Evolutionary conservation across 2,888 invertebrate genomes (phyloP).

Genomic region (Andrena trimmerana): DNA sequence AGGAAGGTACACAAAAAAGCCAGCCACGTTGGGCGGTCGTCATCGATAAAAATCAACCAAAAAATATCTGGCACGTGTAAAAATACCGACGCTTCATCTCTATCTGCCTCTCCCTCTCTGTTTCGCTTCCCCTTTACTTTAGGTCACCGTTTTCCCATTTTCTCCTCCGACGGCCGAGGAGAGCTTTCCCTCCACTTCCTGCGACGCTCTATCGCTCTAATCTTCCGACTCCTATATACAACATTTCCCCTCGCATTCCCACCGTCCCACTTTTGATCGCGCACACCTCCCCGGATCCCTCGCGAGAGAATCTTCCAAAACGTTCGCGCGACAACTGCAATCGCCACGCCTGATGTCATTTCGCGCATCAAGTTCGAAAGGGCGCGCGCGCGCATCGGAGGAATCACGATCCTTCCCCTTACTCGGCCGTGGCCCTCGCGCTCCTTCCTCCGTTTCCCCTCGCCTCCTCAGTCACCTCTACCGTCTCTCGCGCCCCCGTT

Average conservation of each 20-base stretch:
- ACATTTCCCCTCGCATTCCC: too few species aligned
- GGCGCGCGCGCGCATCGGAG: too few species aligned
- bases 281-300: too few species aligned
- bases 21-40: constrained; percentile 57
- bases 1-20: constrained; percentile 66
- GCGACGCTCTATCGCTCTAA: neutral
- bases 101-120: constrained; percentile 3
- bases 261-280: too few species aligned
- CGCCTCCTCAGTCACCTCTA: neutral
- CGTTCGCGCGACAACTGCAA: neutral
- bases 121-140: constrained; percentile 2
- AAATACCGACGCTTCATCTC: constrained; percentile 47
- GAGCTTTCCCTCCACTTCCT: neutral
- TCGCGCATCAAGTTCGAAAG: neutral
- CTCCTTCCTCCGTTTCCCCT: neutral
- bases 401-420: neutral
- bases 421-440: neutral
- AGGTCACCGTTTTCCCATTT: constrained; percentile 12
- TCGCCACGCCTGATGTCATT: neutral
- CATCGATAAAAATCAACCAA: constrained; percentile 66
- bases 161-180: neutral
- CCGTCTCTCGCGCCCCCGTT: neutral
- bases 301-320: neutral
- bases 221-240: neutral
- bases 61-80: constrained; percentile 56